A percentile compares a stretch with the other conserved stretches of the same genome.
Evolutionary conservation across 92 coral and sea anemone genomes (phyloP).

Genomic region (Paragorgia papillata): DNA sequence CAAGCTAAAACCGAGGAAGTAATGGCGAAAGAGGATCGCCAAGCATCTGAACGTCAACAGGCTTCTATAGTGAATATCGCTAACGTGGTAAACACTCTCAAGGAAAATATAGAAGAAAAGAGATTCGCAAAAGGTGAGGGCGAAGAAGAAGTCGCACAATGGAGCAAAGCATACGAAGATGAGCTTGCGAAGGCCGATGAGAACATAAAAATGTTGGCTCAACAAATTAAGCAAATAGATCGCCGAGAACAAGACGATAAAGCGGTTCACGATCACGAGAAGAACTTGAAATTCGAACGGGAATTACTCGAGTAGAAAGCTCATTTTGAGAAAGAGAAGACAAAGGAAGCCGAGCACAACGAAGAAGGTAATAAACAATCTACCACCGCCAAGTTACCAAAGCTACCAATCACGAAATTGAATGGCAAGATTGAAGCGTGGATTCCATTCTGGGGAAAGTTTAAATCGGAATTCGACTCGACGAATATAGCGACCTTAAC

Average conservation of each 20-base stretch:
- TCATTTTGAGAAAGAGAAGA: conserved; percentile 49
- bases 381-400: conserved; percentile 65
- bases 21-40: conserved; percentile 53
- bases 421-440: conserved; percentile 58
- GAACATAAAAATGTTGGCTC: background rate
- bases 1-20: conserved; percentile 58
- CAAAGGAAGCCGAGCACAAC: conserved; percentile 34
- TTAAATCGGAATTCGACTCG: conserved; percentile 54
- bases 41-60: conserved; percentile 54
- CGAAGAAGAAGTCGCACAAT: conserved; percentile 7
- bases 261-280: conserved; percentile 48
- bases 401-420: conserved; percentile 62
- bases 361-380: too few relatives aligned
- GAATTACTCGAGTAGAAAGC: conserved; percentile 59
- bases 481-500: conserved; percentile 55
- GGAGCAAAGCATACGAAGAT: conserved; percentile 20
- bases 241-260: conserved; percentile 24
- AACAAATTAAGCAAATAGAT: conserved; percentile 30
- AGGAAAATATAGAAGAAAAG: conserved; percentile 62
- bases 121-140: conserved; percentile 61
- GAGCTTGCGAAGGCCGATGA: conserved; percentile 31
- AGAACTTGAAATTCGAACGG: conserved; percentile 56
- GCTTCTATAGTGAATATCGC: conserved; percentile 51
- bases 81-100: conserved; percentile 44
- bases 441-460: conserved; percentile 62